phyloP scores from a whole-genome alignment of 2,113 vertebrate genomes.

The Misgurnus mizolepis region DNA sequence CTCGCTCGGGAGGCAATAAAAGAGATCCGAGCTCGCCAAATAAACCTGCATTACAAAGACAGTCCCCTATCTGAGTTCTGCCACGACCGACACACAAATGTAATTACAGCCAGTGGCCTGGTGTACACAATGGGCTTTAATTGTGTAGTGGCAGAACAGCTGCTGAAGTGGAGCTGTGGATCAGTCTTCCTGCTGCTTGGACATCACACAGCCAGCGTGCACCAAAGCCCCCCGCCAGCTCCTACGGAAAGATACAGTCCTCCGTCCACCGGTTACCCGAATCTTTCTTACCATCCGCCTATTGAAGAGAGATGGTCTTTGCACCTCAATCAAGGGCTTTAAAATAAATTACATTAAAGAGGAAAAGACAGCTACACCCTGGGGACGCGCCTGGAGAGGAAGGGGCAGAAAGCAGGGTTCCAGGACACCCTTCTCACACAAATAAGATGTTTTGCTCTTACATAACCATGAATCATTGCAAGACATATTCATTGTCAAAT shows the following conservation, averaged over 20 bases:
- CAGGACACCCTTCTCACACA: too few relatives aligned
- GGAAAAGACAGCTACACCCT: not conserved
- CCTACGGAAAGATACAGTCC: constrained; percentile 8
- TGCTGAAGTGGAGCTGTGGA: constrained; percentile 31
- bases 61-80: not conserved
- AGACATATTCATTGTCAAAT: too few relatives aligned
- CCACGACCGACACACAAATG: constrained; percentile 14
- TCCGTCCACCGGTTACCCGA: constrained; percentile 6
- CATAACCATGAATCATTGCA: too few relatives aligned
- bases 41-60: constrained; percentile 17
- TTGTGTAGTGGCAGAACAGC: constrained; percentile 31
- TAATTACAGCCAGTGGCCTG: constrained; percentile 35
- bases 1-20: not conserved
- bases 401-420: not conserved
- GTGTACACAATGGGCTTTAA: constrained; percentile 35
- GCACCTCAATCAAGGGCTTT: not conserved
- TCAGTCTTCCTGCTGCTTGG: constrained; percentile 43
- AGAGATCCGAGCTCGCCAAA: not conserved
- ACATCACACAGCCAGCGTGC: constrained; percentile 35
- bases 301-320: not conserved
- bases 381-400: not conserved
- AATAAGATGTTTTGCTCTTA: too few relatives aligned
- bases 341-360: constrained; percentile 23
- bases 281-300: constrained; percentile 26
- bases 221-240: constrained; percentile 11